phyloP scores from a whole-genome alignment of 2,113 vertebrate genomes.

The Martes martes region DNA sequence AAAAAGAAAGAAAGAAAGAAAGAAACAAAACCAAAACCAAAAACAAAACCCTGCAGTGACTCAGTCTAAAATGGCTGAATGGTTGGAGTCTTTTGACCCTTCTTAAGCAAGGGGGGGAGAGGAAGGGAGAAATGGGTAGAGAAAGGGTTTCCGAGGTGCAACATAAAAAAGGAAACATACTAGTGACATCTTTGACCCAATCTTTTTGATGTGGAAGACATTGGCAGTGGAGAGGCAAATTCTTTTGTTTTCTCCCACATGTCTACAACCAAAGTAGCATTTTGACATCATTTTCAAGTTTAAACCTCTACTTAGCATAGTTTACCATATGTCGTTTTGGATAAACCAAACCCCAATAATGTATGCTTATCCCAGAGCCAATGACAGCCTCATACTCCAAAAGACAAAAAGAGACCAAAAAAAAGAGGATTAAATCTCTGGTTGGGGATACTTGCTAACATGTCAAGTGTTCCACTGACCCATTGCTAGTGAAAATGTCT shows the following conservation, averaged over 20 bases:
- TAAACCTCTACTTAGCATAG: slow-evolving; percentile 68
- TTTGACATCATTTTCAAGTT: slow-evolving; percentile 52
- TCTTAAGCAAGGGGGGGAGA: background rate
- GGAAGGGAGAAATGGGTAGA: background rate
- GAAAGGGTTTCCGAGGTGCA: background rate
- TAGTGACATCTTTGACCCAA: background rate
- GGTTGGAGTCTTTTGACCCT: background rate
- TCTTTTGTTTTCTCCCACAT: background rate
- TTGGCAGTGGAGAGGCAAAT: background rate
- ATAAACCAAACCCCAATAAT: slow-evolving; percentile 59
- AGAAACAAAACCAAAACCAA: background rate
- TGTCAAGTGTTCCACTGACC: background rate
- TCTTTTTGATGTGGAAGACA: slow-evolving; percentile 39
- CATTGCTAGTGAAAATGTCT: background rate
- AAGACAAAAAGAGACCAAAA: slow-evolving; percentile 17
- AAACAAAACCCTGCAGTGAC: background rate
- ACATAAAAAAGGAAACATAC: background rate
- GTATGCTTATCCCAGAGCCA: slow-evolving; percentile 52
- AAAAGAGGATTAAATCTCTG: background rate
- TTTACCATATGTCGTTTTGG: slow-evolving; percentile 43
- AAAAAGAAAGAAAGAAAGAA: no score
- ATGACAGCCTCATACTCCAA: slow-evolving; percentile 27
- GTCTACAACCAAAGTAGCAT: slow-evolving; percentile 30
- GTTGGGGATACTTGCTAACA: background rate
- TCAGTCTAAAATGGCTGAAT: background rate